Conservation (phyloP, 2,113 vertebrate species). For the Sialia sialis region DNA sequence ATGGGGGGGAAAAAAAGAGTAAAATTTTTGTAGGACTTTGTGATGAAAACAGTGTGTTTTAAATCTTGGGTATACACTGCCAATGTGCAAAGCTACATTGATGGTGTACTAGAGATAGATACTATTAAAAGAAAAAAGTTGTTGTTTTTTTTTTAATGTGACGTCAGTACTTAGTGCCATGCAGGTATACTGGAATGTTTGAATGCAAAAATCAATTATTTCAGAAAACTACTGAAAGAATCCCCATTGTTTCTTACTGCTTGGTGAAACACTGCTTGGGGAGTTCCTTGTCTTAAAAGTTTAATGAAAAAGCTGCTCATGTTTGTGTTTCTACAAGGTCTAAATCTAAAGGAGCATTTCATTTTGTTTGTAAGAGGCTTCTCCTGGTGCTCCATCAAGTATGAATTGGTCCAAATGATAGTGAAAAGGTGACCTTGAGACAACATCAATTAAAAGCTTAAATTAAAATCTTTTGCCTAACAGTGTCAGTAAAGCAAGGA, state of each 20-base stretch:
- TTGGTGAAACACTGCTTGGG: background rate
- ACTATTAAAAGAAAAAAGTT: background rate
- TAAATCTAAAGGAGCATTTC: background rate
- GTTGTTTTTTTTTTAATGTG: background rate
- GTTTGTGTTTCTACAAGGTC: background rate
- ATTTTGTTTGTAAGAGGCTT: background rate
- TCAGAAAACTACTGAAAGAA: background rate
- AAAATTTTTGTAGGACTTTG: background rate
- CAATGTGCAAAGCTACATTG: background rate
- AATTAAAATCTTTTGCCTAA: background rate
- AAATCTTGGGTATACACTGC: background rate
- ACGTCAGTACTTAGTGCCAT: background rate
- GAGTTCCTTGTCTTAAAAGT: background rate
- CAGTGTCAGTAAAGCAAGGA: background rate
- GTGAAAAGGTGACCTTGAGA: background rate
- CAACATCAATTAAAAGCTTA: background rate
- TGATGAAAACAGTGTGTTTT: background rate
- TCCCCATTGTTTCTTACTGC: background rate
- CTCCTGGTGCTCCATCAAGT: background rate
- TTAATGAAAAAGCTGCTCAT: background rate
- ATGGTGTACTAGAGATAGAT: background rate
- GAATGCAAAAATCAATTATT: background rate
- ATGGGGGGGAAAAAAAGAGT: rapidly evolving
- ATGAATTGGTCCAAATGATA: background rate
- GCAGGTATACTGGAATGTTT: background rate